Base-by-base conservation (phyloP, 2,888 invertebrate genomes). In the Strigamia crassipes region DNA sequence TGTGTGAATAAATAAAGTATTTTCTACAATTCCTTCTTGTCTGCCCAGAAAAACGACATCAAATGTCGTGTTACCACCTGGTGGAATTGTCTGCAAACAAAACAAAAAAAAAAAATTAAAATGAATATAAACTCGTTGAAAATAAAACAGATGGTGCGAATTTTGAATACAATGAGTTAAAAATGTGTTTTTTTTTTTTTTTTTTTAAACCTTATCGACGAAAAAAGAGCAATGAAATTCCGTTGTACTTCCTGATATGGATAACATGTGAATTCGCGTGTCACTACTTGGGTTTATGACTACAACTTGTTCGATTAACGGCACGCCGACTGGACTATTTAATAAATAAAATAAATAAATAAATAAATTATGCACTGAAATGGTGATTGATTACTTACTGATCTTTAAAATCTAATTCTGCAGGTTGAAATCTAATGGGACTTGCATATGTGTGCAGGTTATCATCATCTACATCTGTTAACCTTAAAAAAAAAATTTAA, bases 181-280 rank as follows among this genome's bases (percentile, higher is more conserved):
- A 38, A 78, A 79, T 18, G n/a, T 3, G 10, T 9, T 9, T 38
- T n/a, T n/a, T n/a, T n/a, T n/a, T n/a, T n/a, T n/a, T n/a, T n/a
- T n/a, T n/a, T n/a, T 38, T 9, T 9, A 38, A 88, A 97, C 96
- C 92, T 96, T 96, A 86, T 96, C 93, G 87, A 96, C 94, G 89
- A 97, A 97, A 91, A 98, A 97, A 84, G 97, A 97, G 86, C 97
- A 96, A 89, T 98, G 96, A 90, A 98, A 98, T 90, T 96, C 95
- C 46, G 94, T 93, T 85, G 96, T 96, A 88, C 93, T 95, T 86
- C 97, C 97, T 85, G 96, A 96, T 87, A 98, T 96, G 85, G 97
- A 96, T 87, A 95, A 93, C 87, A 98, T 92, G 88, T 96, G 95
- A 87, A 98, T 92, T 86, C 94, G 96, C 87, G 92, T 92, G 90